Conservation (phyloP, 2,888 invertebrate genomes). For the Lasioglossum figueresi region DNA sequence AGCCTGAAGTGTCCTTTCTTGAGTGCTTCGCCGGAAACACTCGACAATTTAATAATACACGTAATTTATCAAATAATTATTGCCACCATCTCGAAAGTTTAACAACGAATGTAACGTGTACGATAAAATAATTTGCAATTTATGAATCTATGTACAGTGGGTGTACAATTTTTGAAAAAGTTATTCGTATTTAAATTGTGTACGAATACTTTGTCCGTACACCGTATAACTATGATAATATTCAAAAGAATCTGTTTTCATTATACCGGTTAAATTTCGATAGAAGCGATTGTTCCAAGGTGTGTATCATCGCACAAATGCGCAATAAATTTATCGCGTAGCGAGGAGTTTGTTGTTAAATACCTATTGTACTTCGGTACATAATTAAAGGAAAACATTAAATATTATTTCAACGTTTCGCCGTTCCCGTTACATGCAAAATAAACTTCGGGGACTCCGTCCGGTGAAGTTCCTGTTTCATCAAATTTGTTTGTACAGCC, state of each 20-base stretch:
- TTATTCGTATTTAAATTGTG: no score
- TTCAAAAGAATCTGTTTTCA: not conserved
- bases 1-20: slow-evolving; percentile 61
- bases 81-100: not conserved
- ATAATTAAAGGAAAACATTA: not conserved
- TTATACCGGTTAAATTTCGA: not conserved
- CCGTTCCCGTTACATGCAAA: not conserved
- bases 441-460: not conserved
- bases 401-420: not conserved
- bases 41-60: not conserved
- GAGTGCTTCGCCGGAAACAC: slow-evolving; percentile 46
- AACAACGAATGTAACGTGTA: not conserved
- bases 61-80: not conserved
- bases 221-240: not conserved
- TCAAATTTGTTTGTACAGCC: not conserved
- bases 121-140: not conserved
- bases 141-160: not conserved
- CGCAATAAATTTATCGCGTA: not conserved
- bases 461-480: not conserved
- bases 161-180: no score
- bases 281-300: not conserved
- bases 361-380: not conserved
- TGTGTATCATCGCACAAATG: not conserved
- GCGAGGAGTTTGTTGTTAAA: not conserved
- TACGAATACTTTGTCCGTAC: no score